Conservation (phyloP, 2,113 vertebrate genomes). For the Gopherus evgoodei region DNA sequence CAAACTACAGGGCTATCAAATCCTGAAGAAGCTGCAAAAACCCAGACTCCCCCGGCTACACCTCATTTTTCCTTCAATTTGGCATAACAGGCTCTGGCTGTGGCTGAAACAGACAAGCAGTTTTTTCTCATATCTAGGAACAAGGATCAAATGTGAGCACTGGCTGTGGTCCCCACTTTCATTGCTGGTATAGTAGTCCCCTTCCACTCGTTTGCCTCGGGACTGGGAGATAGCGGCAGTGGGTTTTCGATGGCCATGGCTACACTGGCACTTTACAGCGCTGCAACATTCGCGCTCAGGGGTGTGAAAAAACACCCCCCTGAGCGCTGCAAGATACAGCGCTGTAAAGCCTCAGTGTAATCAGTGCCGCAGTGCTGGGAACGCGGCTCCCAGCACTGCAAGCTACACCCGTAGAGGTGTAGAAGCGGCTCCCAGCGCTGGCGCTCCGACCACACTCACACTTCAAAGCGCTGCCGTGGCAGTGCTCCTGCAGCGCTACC, state of each 20-base stretch:
- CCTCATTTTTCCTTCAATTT: constrained; percentile 5
- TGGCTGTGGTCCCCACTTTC: neutral
- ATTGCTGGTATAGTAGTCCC: neutral
- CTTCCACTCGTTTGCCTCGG: neutral
- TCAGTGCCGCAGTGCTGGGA: no score
- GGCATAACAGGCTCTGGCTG: neutral
- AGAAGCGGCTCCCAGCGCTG: no score
- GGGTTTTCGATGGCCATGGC: neutral
- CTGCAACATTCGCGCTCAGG: no score
- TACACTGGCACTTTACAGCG: no score
- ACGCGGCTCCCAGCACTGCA: no score
- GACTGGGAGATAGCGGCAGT: neutral
- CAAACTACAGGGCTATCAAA: neutral
- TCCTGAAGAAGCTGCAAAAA: neutral
- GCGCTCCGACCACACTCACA: no score
- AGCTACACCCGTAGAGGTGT: no score
- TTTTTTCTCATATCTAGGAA: neutral
- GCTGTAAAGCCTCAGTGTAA: no score
- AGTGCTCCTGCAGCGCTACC: no score
- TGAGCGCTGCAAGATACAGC: no score
- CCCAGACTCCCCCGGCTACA: neutral
- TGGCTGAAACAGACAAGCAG: neutral
- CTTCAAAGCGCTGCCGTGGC: no score
- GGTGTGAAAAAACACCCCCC: no score
- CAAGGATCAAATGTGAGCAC: accelerated